phyloP scores from a whole-genome alignment of 2,797 vertebrate species.

The Chelidonichthys spinosus region DNA sequence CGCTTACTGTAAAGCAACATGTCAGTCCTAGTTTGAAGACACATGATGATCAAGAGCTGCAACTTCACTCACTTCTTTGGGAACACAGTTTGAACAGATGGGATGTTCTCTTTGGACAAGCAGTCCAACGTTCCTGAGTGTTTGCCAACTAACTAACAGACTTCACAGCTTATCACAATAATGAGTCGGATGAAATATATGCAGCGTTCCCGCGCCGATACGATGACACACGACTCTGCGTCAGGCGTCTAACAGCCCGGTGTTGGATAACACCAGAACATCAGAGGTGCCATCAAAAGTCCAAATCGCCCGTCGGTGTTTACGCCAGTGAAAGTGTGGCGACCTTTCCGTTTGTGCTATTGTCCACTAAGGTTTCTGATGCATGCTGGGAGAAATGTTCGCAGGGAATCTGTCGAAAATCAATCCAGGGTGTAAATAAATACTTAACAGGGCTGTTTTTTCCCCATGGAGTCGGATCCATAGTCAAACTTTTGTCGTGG shows the following conservation, averaged over 20 bases:
- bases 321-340: constrained; percentile 40
- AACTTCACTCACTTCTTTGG: constrained; percentile 11
- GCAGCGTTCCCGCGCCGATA: constrained; percentile 48
- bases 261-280: constrained; percentile 44
- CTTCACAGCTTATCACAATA: constrained; percentile 53
- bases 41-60: no score
- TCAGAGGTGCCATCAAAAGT: constrained; percentile 42
- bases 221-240: constrained; percentile 58
- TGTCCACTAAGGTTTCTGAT: constrained; percentile 43
- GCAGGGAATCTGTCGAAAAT: constrained; percentile 35
- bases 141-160: constrained; percentile 60
- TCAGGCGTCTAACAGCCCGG: constrained; percentile 34
- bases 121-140: constrained; percentile 46
- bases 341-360: constrained; percentile 35
- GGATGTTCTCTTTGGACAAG: constrained; percentile 40
- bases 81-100: constrained; percentile 28
- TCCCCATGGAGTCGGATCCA: neutral
- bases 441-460: constrained; percentile 37
- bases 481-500: constrained; percentile 30
- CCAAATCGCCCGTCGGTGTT: constrained; percentile 35
- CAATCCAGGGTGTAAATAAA: constrained; percentile 13
- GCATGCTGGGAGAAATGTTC: constrained; percentile 48
- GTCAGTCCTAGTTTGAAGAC: neutral
- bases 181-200: constrained; percentile 49
- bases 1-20: neutral